These are phyloP conservation scores for Labroides dimidiatus DNA, from an alignment of 2,797 vertebrate species.

Conservation along the genomic window DNA sequence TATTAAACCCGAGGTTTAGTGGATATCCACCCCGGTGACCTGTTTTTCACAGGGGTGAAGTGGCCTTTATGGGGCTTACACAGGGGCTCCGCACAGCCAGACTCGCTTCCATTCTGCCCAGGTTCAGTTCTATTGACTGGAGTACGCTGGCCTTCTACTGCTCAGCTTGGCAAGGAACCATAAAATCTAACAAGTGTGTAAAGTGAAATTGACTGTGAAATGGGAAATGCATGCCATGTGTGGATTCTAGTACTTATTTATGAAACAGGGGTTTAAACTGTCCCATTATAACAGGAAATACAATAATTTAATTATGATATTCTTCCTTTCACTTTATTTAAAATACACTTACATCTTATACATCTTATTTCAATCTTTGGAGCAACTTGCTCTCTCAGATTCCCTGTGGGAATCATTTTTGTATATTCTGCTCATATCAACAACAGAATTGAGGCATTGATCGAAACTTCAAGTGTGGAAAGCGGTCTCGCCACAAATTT, in stretches of 20 bases:
- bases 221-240: slow-evolving; percentile 8
- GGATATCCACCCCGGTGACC: slow-evolving; percentile 72
- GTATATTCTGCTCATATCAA: not conserved
- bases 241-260: not conserved
- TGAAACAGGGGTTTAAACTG: not conserved
- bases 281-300: not conserved
- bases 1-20: slow-evolving; percentile 78
- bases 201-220: slow-evolving; percentile 11
- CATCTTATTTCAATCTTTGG: not conserved
- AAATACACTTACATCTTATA: no score
- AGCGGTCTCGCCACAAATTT: slow-evolving; percentile 30
- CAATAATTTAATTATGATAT: not conserved
- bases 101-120: slow-evolving; percentile 50
- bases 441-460: slow-evolving; percentile 19
- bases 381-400: not conserved
- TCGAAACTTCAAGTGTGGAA: slow-evolving; percentile 22
- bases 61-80: slow-evolving; percentile 64
- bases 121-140: slow-evolving; percentile 55
- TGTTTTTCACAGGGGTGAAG: slow-evolving; percentile 58
- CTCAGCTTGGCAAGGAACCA: slow-evolving; percentile 36
- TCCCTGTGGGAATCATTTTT: not conserved
- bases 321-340: not conserved
- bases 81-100: slow-evolving; percentile 56
- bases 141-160: slow-evolving; percentile 44
- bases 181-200: slow-evolving; percentile 8